Evolutionary conservation across 2,113 vertebrate species (phyloP).

Genomic region (Ranitomeya imitator): DNA sequence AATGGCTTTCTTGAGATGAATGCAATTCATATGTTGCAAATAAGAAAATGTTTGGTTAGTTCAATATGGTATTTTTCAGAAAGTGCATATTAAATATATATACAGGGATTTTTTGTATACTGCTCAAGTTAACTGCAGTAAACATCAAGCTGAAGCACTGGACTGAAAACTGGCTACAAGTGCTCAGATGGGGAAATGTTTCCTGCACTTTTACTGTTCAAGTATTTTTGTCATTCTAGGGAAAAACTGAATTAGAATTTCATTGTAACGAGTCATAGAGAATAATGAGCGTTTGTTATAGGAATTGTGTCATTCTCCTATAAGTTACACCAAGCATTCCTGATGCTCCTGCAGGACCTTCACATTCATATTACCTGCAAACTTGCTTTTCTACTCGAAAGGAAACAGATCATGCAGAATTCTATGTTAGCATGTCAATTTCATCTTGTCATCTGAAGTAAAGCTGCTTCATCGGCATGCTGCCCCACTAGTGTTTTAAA

Average conservation of each 20-base stretch:
- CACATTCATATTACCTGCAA: slow-evolving; percentile 63
- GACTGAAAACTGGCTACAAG: slow-evolving; percentile 59
- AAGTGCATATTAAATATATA: slow-evolving; percentile 47
- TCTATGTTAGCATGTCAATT: slow-evolving; percentile 59
- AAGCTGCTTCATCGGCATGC: slow-evolving; percentile 54
- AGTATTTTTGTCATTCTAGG: slow-evolving; percentile 63
- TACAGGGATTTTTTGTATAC: slow-evolving; percentile 47
- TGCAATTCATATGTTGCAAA: slow-evolving; percentile 35
- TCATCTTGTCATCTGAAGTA: slow-evolving; percentile 61
- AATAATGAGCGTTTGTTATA: slow-evolving; percentile 16
- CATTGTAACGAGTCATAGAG: slow-evolving; percentile 4
- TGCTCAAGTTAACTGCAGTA: slow-evolving; percentile 53
- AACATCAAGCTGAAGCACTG: slow-evolving; percentile 53
- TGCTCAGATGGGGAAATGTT: slow-evolving; percentile 60
- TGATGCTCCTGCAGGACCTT: slow-evolving; percentile 79
- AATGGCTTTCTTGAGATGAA: slow-evolving; percentile 28
- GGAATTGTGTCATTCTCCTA: slow-evolving; percentile 51
- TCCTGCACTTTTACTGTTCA: slow-evolving; percentile 60
- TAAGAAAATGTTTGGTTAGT: slow-evolving; percentile 43
- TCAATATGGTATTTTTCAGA: slow-evolving; percentile 19
- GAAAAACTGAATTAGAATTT: slow-evolving; percentile 55
- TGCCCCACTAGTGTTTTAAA: slow-evolving; percentile 63
- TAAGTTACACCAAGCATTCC: slow-evolving; percentile 74
- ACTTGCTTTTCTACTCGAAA: not conserved
- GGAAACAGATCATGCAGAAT: slow-evolving; percentile 57